A percentile compares a stretch with the other conserved stretches of the same genome.
phyloP scores from a whole-genome alignment of 2,888 invertebrate species.

The Tromatobia lineatoria region DNA sequence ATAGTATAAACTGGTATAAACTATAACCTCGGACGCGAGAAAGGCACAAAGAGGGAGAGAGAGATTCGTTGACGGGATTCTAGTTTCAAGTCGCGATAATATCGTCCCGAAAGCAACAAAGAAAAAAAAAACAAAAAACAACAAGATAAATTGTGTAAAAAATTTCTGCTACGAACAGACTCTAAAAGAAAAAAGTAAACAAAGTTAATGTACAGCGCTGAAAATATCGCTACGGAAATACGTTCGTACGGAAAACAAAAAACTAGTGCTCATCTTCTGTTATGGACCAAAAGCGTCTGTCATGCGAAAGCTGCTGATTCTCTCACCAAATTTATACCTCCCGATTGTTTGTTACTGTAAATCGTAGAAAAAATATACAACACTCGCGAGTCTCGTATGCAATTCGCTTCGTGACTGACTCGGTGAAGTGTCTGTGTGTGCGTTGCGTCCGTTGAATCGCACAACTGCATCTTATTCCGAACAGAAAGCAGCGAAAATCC shows the following conservation, averaged over 20 bases:
- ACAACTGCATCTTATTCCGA: neutral
- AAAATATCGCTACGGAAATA: neutral
- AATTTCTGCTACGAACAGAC: neutral
- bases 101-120: constrained; percentile 4
- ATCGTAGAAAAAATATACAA: neutral
- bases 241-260: constrained; percentile 33
- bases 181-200: constrained; percentile 53
- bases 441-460: neutral
- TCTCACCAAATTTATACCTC: neutral
- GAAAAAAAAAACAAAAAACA: constrained; percentile 19
- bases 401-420: constrained; percentile 7
- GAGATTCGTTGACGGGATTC: constrained; percentile 2
- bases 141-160: neutral
- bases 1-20: constrained; percentile 36
- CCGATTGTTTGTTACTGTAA: constrained; percentile 37
- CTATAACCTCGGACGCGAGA: constrained; percentile 57
- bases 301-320: constrained; percentile 58
- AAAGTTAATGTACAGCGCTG: constrained; percentile 36
- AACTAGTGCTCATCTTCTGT: constrained; percentile 39
- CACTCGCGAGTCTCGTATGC: constrained; percentile 8
- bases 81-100: constrained; percentile 26
- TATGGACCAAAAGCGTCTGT: constrained; percentile 60
- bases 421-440: constrained; percentile 1
- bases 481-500: neutral
- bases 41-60: constrained; percentile 14